Evolutionary conservation across 92 coral and sea anemone genomes (phyloP), one percentile per base, ranked within the genome.

Genomic region (Umimayanthus kanabou): DNA sequence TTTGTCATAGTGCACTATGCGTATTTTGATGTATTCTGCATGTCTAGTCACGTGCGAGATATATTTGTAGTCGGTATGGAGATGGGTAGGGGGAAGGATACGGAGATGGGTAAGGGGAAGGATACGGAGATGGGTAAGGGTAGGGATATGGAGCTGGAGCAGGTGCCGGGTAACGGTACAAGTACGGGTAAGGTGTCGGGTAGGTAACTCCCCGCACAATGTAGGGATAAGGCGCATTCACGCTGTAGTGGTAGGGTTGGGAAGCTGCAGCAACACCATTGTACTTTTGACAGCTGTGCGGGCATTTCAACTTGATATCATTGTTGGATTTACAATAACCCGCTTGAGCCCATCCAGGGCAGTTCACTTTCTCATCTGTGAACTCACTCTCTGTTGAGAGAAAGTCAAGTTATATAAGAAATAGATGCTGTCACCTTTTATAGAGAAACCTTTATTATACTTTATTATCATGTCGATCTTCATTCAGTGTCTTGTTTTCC

Each of bases 271-370:
- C 69, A 45, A 85, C 90, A 6, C 49, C 3, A 0, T 9, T 16
- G 84, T 91, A 91, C 89, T 89, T 91, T 43, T 88, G 88, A 77
- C 94, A 91, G 50, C 94, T 91, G 71, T 91, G 92, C 1, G 88
- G 92, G 43, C 94, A 91, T 28, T 75, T 81, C 53, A 33, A 64
- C 2, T 89, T 39, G 39, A 91, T 91, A 30, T 91, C 92, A 16
- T 39, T 65, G 65, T 88, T 91, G 20, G 92, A 85, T 29, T 22
- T 78, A 67, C 94, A 92, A 33, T 70, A 92, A 25, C 94, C 94
- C 6, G 77, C 72, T 72, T 70, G 89, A 42, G 85, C 90, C 94
- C 90, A 92, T 43, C 79, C 90, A 14, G 94, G 94, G 53, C 92
- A 92, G 53, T 91, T 91, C 8, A 92, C 94, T 23, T 73, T 91